Conservation (phyloP, 2,888 invertebrate species). For the Furcula furcula region DNA sequence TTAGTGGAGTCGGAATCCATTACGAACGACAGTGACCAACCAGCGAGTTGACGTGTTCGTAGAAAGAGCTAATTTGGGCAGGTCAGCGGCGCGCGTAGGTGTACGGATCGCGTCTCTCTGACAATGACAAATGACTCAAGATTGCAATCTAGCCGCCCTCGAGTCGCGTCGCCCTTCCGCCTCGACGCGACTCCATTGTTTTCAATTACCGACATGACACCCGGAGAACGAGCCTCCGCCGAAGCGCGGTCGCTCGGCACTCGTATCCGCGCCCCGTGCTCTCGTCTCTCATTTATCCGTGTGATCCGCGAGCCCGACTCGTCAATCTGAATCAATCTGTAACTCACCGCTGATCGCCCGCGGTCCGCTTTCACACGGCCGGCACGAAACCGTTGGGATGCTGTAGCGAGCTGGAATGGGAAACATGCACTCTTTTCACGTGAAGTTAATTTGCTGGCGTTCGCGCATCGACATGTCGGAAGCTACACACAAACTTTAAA, state of each 20-base stretch:
- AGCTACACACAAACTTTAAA: conserved; percentile 1
- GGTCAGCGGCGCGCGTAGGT: conserved; percentile 64
- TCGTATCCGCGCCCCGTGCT: conserved; percentile 67
- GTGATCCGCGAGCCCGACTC: conserved; percentile 31
- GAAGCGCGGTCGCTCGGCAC: conserved; percentile 65
- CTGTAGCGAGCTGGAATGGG: conserved; percentile 85
- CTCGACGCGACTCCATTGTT: conserved; percentile 74
- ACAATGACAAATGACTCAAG: conserved; percentile 90
- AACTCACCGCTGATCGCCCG: conserved; percentile 63
- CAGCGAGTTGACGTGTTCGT: conserved; percentile 19
- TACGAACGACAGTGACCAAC: conserved; percentile 1
- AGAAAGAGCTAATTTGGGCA: conserved; percentile 63
- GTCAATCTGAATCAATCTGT: conserved; percentile 62
- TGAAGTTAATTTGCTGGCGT: conserved; percentile 35
- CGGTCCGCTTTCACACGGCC: conserved; percentile 84
- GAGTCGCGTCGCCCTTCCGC: conserved; percentile 64
- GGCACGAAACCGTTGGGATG: conserved; percentile 88
- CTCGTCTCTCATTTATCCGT: conserved; percentile 58
- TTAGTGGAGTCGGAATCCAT: conserved; percentile 1
- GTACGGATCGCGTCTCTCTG: conserved; percentile 67
- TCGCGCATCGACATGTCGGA: conserved; percentile 4
- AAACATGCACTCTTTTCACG: conserved; percentile 66
- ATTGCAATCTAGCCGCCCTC: conserved; percentile 87
- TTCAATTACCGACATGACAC: conserved; percentile 80
- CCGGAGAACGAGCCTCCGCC: conserved; percentile 59